These are phyloP conservation scores for Tinamus guttatus DNA, from an alignment of 2,113 vertebrate species.

Conservation along the genomic window DNA sequence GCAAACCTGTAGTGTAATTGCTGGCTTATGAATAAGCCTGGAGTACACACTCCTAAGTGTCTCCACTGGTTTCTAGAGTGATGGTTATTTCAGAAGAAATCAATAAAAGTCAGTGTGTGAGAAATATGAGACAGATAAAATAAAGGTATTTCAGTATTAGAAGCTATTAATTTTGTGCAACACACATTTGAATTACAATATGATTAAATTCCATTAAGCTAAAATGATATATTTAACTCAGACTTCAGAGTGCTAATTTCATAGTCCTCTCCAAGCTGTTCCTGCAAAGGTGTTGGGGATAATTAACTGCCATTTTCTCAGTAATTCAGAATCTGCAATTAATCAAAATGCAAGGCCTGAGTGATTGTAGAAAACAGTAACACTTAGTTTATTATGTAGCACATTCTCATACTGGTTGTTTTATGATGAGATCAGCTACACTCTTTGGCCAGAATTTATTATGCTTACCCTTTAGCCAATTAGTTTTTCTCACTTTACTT, in stretches of 20 bases:
- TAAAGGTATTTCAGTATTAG: conserved; percentile 68
- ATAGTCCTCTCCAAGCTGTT: conserved; percentile 71
- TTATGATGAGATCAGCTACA: conserved; percentile 71
- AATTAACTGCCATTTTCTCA: conserved; percentile 82
- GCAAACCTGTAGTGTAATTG: neutral
- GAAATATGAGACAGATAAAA: conserved; percentile 71
- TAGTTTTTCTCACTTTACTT: conserved; percentile 73
- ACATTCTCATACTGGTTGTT: conserved; percentile 73
- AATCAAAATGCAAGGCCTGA: conserved; percentile 76
- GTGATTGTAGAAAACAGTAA: conserved; percentile 74
- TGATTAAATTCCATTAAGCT: conserved; percentile 72
- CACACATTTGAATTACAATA: conserved; percentile 68
- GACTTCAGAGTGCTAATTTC: conserved; percentile 76
- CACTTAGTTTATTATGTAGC: conserved; percentile 78
- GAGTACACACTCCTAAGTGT: neutral
- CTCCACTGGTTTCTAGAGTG: conserved; percentile 32
- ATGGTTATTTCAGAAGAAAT: conserved; percentile 69
- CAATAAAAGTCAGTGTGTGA: conserved; percentile 62
- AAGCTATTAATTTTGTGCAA: conserved; percentile 72
- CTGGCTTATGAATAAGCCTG: conserved; percentile 33
- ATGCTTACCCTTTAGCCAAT: conserved; percentile 66
- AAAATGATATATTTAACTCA: conserved; percentile 73
- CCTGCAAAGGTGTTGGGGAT: conserved; percentile 75
- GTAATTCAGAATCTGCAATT: conserved; percentile 78
- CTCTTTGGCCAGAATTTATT: conserved; percentile 71